Evolutionary conservation across 2,888 invertebrate genomes (phyloP).

Genomic region (Embidobia sp.): DNA sequence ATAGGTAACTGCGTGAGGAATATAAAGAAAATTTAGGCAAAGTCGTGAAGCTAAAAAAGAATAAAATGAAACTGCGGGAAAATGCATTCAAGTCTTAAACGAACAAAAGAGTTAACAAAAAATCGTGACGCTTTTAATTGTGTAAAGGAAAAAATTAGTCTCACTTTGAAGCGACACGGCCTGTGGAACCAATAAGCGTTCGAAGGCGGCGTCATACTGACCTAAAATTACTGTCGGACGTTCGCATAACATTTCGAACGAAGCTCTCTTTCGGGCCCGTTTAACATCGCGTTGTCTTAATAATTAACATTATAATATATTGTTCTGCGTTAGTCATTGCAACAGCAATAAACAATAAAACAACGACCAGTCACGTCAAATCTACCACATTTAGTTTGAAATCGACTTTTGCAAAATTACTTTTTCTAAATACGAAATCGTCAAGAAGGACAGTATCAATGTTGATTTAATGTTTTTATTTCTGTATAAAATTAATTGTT

Average conservation of each 20-base stretch:
- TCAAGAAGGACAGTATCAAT: too few relatives aligned
- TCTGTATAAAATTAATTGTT: too few relatives aligned
- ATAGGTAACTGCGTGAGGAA: conserved; percentile 24
- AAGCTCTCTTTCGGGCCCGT: conserved; percentile 30
- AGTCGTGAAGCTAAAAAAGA: too few relatives aligned
- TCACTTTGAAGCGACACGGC: conserved; percentile 51
- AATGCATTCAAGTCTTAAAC: conserved; percentile 18
- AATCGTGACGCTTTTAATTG: conserved; percentile 1
- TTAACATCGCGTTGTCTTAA: conserved; percentile 23
- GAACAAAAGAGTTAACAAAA: not conserved
- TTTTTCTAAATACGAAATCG: too few relatives aligned
- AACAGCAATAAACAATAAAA: conserved; percentile 39
- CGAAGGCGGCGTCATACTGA: conserved; percentile 50
- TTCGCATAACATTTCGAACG: conserved; percentile 12
- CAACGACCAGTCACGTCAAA: conserved; percentile 15
- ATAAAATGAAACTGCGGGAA: not conserved
- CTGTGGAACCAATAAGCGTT: conserved; percentile 33
- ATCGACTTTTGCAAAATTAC: too few relatives aligned
- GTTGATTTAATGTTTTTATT: too few relatives aligned
- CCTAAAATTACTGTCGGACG: conserved; percentile 46
- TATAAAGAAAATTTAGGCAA: too few relatives aligned
- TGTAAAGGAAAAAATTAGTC: conserved; percentile 46
- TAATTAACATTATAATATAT: conserved; percentile 35
- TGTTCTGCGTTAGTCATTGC: conserved; percentile 22
- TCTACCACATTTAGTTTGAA: conserved; percentile 1